Evolutionary conservation across 2,797 vertebrate genomes (phyloP).

Genomic region (Dendrocincla tyrannina): DNA sequence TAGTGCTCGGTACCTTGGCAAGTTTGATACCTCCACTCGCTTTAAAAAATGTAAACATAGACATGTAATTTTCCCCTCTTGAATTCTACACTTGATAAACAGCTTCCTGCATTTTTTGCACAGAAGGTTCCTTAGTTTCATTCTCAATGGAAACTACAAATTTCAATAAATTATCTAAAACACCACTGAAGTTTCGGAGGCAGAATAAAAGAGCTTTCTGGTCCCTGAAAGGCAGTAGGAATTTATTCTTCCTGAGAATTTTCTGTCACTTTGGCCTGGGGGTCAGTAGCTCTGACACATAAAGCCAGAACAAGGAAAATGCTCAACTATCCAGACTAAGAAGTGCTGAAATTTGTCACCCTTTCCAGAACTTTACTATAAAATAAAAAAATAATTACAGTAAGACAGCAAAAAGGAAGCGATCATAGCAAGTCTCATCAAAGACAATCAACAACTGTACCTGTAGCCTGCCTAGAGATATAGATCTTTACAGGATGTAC

Average conservation of each 20-base stretch:
- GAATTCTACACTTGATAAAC: neutral
- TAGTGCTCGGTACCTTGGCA: neutral
- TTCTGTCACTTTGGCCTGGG: accelerated
- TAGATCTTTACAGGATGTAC: neutral
- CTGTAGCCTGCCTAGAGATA: neutral
- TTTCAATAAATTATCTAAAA: neutral
- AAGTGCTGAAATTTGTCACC: neutral
- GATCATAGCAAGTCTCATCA: neutral
- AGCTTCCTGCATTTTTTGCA: neutral
- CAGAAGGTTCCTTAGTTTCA: neutral
- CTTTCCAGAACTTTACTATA: neutral
- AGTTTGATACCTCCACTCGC: neutral
- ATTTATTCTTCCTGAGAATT: neutral
- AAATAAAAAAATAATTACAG: neutral
- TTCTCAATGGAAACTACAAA: neutral
- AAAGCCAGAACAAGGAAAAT: neutral
- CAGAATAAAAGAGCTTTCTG: neutral
- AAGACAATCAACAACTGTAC: neutral
- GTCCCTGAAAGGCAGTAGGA: neutral
- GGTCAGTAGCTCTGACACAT: neutral
- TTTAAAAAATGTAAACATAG: neutral
- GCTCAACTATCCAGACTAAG: neutral
- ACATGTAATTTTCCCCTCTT: neutral
- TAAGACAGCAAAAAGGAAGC: neutral
- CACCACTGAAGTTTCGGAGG: neutral